Evolutionary conservation across 2,113 vertebrate genomes (phyloP), one percentile per base, ranked within the genome.

Genomic region (Pedionomus torquatus): DNA sequence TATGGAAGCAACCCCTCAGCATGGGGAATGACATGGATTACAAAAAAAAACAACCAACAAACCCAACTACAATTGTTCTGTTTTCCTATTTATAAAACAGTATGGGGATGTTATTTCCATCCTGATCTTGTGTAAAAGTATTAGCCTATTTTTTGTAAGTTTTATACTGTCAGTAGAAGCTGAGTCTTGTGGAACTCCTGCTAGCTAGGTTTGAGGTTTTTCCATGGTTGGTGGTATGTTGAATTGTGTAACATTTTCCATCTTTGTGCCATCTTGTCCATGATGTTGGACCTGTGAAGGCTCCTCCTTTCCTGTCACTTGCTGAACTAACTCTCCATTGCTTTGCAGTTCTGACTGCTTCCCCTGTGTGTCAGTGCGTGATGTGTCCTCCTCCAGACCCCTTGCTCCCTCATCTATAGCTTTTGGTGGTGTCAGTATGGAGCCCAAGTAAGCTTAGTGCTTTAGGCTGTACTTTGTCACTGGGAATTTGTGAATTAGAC

Each of bases 341-440:
- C 24, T 48, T 51, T 86, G 80, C 31, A 44, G 58, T 49, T 51
- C 17, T 44, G 35, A 6, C 11, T 43, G 68, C 46, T 81, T 44
- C 17, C 13, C 30, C 7, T 1, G 9, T 11, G 1, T 2, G 3
- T 13, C 15, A 15, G 18, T 14, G 25, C 0, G 0, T 9, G 11
- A 18, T 19, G 48, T 68, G 54, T 46, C 49, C 44, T 85, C 35
- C 28, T 58, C 43, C 0, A 0, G 7, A 12, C 20, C 19, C 51
- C 41, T 35, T 17, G 44, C 5, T 6, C 44, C 44, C 46, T 46
- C 9, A 13, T 4, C 6, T 0, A 17, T 33, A 41, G 52, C 41
- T 54, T 21, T 9, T 17, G 2, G 35, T 26, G 43, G 51, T 0
- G 1, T 26, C 7, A 2, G 11, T 64, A 5, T 1, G 6, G 44